phyloP scores from a whole-genome alignment of 2,797 vertebrate genomes.

The Gymnothorax javanicus region DNA sequence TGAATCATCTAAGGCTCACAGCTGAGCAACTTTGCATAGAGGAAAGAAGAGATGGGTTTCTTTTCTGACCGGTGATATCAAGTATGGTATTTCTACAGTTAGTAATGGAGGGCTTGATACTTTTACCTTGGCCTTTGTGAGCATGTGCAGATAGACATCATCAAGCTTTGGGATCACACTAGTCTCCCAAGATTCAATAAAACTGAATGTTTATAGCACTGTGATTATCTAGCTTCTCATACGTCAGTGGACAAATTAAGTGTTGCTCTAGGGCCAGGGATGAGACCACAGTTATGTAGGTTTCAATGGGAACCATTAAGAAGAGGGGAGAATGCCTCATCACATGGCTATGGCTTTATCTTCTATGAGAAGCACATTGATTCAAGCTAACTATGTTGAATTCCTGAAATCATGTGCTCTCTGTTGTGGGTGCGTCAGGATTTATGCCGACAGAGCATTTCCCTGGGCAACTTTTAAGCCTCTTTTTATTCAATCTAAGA shows the following conservation, averaged over 20 bases:
- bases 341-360: neutral
- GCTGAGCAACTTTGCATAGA: neutral
- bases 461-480: neutral
- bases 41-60: neutral
- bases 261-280: neutral
- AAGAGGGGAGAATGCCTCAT: neutral
- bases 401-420: neutral
- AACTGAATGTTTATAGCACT: neutral
- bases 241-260: neutral
- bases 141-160: neutral
- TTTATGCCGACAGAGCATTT: neutral
- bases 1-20: neutral
- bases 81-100: neutral
- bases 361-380: slow-evolving; percentile 2
- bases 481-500: neutral
- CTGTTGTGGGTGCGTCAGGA: neutral
- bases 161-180: neutral
- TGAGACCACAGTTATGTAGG: neutral
- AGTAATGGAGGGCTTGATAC: no score
- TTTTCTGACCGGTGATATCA: neutral
- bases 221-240: neutral
- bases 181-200: neutral
- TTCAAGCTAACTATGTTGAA: neutral
- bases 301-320: neutral
- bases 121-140: neutral